Percentiles rank a stretch among this genome's conserved stretches.
phyloP scores from a whole-genome alignment of 2,797 vertebrate species.

The Rhadinocentrus ornatus region DNA sequence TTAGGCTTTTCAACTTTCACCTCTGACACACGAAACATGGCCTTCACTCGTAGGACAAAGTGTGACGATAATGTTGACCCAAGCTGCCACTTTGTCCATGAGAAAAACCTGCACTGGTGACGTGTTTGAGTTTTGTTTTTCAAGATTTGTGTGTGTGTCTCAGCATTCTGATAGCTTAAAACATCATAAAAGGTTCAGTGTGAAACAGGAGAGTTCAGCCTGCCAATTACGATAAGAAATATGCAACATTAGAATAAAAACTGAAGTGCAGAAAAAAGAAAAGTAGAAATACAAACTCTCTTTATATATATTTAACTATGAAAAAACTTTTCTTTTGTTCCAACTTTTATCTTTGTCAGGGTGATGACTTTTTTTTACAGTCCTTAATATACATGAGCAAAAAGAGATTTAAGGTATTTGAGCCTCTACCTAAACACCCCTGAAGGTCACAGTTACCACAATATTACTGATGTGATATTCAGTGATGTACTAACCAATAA shows the following conservation, averaged over 20 bases:
- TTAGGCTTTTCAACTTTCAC: slow-evolving; percentile 46
- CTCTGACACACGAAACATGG: slow-evolving; percentile 42
- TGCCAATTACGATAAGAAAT: slow-evolving; percentile 41
- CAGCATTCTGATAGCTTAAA: background rate
- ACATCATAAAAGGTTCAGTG: background rate
- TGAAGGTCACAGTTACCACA: background rate
- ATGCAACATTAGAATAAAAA: slow-evolving; percentile 7
- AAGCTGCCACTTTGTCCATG: slow-evolving; percentile 33
- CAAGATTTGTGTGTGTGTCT: slow-evolving; percentile 2
- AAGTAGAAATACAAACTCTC: background rate
- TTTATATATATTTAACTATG: background rate
- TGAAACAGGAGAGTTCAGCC: slow-evolving; percentile 2
- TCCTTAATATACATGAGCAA: background rate
- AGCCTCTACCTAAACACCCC: background rate
- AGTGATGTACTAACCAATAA: slow-evolving; percentile 88
- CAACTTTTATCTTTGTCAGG: background rate
- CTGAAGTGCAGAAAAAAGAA: background rate
- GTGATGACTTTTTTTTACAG: background rate
- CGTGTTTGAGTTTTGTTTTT: slow-evolving; percentile 37
- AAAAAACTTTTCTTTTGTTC: background rate
- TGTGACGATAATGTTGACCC: slow-evolving; percentile 73
- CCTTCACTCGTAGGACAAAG: slow-evolving; percentile 36
- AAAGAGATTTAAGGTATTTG: background rate
- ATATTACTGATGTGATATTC: background rate
- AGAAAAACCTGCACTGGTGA: slow-evolving; percentile 55